Evolutionary conservation across 1,140 invertebrate species (phyloP), one percentile per base, ranked within the genome.

Genomic region (Vollenhovia emeryi): DNA sequence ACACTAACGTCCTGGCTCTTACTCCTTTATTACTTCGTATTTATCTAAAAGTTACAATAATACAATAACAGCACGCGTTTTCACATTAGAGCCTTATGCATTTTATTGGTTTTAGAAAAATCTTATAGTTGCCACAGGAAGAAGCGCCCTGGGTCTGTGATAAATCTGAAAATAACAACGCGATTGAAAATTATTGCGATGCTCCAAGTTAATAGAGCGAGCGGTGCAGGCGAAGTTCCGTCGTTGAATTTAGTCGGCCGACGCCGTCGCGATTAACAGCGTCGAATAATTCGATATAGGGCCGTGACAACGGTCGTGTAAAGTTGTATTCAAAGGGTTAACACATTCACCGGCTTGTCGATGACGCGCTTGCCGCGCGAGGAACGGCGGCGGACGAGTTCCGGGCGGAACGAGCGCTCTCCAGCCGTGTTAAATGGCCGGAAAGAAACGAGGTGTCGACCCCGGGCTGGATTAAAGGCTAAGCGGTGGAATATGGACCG

Each of bases 381-480:
- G 36, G 43, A 80, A 74, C 73, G 33, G 57, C 40, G 68, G 60
- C 36, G 82, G 43, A 27, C 80, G 75, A 68, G 50, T 59, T 66
- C 60, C 84, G 75, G 75, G 24, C 52, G 43, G 45, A 52, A 21
- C 69, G 33, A n/a, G 45, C 85, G 80, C 57, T 84, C 43, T 59
- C 82, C 68, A 78, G 36, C 40, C 57, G 76, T 55, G 88, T 89
- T 90, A 89, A 90, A 90, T 89, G 88, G 87, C 88, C 62, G 88
- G 85, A 89, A 90, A 89, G 87, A 87, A 89, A 89, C 75, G 55
- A 64, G 87, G 87, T 82, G 85, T 86, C 87, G 52, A 87, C 71
- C 83, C 60, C 80, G 64, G 21, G 24, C 48, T 68, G 79, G 68
- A 84, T 86, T 84, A 84, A 86, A 84, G 64, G 64, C 85, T 86